Evolutionary conservation across 2,113 vertebrate species (phyloP).

Genomic region (Leptobrachium leishanense): DNA sequence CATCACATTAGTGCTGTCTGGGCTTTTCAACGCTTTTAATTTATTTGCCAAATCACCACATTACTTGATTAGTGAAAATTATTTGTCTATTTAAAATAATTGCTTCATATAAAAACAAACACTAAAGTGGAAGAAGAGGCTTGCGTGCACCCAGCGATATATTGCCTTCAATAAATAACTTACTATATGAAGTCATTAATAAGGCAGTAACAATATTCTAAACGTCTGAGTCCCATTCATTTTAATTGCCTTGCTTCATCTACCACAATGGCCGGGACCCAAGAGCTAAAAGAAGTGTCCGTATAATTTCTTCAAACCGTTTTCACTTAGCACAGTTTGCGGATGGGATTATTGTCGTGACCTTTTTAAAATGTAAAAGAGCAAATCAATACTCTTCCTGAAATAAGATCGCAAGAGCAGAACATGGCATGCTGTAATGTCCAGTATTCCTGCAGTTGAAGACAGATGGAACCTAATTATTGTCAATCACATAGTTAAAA

Average conservation of each 20-base stretch:
- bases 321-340: constrained; percentile 71
- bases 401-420: constrained; percentile 57
- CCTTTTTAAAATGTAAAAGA: constrained; percentile 74
- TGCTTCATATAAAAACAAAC: not conserved
- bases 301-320: constrained; percentile 70
- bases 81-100: constrained; percentile 7
- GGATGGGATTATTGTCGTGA: constrained; percentile 73
- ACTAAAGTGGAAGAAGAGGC: constrained; percentile 1
- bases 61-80: constrained; percentile 9
- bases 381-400: constrained; percentile 69
- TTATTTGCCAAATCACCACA: not conserved
- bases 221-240: constrained; percentile 7
- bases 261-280: constrained; percentile 11
- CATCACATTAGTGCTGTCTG: not conserved
- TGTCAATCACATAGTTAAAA: constrained; percentile 62
- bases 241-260: not conserved
- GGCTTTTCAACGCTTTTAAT: not conserved
- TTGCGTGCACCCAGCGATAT: not conserved
- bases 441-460: constrained; percentile 70
- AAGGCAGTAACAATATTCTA: constrained; percentile 2
- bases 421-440: constrained; percentile 56
- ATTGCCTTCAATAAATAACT: not conserved
- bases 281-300: constrained; percentile 51
- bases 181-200: constrained; percentile 3
- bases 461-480: constrained; percentile 77